These are phyloP conservation scores for Tauraco hartlaubi DNA, from an alignment of 2,797 vertebrate species.

Conservation along the genomic window DNA sequence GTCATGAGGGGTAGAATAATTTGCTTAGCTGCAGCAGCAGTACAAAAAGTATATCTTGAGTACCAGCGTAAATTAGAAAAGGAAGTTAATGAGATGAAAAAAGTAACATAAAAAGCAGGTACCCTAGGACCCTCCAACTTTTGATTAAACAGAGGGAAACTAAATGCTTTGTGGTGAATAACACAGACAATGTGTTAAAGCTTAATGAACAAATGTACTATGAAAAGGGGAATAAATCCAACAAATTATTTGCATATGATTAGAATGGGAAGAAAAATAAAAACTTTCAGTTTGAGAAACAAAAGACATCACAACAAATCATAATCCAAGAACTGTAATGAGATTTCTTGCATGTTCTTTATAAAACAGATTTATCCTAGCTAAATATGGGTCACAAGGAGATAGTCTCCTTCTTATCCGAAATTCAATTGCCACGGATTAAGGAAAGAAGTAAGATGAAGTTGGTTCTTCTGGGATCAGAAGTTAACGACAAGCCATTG, in stretches of 20 bases:
- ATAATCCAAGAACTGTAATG: slow-evolving; percentile 25
- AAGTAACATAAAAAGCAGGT: slow-evolving; percentile 68
- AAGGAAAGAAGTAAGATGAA: slow-evolving; percentile 42
- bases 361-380: slow-evolving; percentile 1
- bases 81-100: slow-evolving; percentile 78
- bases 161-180: slow-evolving; percentile 60
- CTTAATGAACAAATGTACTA: slow-evolving; percentile 67
- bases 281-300: not conserved
- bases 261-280: not conserved
- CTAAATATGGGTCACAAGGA: slow-evolving; percentile 65
- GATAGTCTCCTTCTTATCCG: not conserved
- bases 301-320: not conserved
- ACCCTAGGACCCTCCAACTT: slow-evolving; percentile 62
- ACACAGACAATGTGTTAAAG: slow-evolving; percentile 55
- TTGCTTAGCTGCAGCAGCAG: slow-evolving; percentile 47
- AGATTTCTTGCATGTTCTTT: slow-evolving; percentile 32
- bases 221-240: slow-evolving; percentile 53
- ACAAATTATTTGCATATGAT: slow-evolving; percentile 58
- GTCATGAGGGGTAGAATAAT: slow-evolving; percentile 73
- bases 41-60: slow-evolving; percentile 71
- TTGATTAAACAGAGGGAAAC: slow-evolving; percentile 69
- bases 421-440: slow-evolving; percentile 46
- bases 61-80: slow-evolving; percentile 73
- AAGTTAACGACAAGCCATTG: slow-evolving; percentile 15
- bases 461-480: slow-evolving; percentile 27